Percentiles rank a stretch among this genome's conserved stretches.
Conservation (phyloP, 2,113 vertebrate genomes). For the Setophaga kirtlandii region DNA sequence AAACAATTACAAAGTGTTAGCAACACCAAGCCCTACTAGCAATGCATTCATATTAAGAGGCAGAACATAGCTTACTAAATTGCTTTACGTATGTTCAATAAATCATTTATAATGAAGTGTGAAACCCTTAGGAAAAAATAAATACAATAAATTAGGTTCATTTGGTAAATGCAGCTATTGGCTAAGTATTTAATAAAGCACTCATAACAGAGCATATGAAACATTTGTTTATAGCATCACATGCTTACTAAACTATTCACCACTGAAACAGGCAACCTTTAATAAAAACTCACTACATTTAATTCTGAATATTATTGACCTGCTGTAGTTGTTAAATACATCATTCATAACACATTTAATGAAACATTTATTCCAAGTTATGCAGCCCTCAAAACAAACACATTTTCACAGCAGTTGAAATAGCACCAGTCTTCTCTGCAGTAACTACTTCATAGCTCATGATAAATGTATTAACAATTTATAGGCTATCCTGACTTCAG, state of each 20-base stretch:
- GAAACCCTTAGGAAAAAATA: conserved; percentile 26
- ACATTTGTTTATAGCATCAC: neutral
- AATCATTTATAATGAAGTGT: conserved; percentile 54
- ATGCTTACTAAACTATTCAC: neutral
- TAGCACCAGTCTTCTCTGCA: neutral
- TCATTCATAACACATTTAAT: conserved; percentile 53
- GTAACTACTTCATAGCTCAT: neutral
- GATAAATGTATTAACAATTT: neutral
- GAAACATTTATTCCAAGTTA: conserved; percentile 41
- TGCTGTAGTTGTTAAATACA: conserved; percentile 35
- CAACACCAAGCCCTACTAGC: neutral
- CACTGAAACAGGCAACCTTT: neutral
- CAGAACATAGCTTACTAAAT: conserved; percentile 13
- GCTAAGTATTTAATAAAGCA: conserved; percentile 38
- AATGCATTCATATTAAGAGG: conserved; percentile 15
- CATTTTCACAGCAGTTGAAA: conserved; percentile 1
- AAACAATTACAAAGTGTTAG: neutral
- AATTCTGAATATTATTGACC: conserved; percentile 44
- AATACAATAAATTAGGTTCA: conserved; percentile 41
- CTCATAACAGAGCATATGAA: conserved; percentile 9
- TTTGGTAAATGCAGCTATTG: conserved; percentile 40
- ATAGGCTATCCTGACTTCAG: neutral
- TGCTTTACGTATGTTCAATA: conserved; percentile 26
- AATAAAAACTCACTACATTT: neutral
- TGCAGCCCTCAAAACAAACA: conserved; percentile 19